Conservation (phyloP, 2,113 vertebrate species). For the Nesogale talazaci region DNA sequence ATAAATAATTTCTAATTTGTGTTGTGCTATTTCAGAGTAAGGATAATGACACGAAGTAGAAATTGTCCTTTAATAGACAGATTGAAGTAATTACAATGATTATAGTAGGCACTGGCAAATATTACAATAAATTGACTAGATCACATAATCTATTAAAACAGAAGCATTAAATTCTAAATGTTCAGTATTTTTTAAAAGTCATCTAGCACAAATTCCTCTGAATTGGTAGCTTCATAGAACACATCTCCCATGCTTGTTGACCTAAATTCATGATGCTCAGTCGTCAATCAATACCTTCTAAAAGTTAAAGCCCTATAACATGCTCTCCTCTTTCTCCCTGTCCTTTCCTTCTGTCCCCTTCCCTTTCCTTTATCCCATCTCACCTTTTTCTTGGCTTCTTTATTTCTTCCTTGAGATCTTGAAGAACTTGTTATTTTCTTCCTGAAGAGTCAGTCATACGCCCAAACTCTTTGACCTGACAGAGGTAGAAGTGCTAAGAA, state of each 20-base stretch:
- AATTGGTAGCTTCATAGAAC: slow-evolving; percentile 70
- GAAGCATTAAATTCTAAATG: slow-evolving; percentile 77
- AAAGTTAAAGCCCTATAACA: background rate
- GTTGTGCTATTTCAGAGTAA: slow-evolving; percentile 76
- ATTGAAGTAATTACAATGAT: slow-evolving; percentile 83
- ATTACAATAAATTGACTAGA: slow-evolving; percentile 77
- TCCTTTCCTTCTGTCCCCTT: fast-evolving
- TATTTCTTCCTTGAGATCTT: background rate
- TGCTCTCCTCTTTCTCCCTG: background rate
- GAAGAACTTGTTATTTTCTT: background rate
- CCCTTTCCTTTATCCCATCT: too few relatives aligned
- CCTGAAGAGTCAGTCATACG: background rate
- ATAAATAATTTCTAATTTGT: slow-evolving; percentile 82
- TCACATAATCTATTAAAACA: slow-evolving; percentile 78
- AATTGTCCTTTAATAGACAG: slow-evolving; percentile 78
- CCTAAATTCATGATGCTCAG: background rate
- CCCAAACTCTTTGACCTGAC: background rate
- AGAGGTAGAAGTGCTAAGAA: background rate
- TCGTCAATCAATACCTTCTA: slow-evolving; percentile 21
- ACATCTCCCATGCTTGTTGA: background rate
- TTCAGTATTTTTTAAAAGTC: slow-evolving; percentile 83
- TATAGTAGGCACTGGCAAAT: slow-evolving; percentile 76
- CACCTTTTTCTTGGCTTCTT: background rate
- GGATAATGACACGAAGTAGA: slow-evolving; percentile 75
- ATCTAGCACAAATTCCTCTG: slow-evolving; percentile 63